Conservation (phyloP, 2,113 vertebrate species). For the Equus przewalskii region DNA sequence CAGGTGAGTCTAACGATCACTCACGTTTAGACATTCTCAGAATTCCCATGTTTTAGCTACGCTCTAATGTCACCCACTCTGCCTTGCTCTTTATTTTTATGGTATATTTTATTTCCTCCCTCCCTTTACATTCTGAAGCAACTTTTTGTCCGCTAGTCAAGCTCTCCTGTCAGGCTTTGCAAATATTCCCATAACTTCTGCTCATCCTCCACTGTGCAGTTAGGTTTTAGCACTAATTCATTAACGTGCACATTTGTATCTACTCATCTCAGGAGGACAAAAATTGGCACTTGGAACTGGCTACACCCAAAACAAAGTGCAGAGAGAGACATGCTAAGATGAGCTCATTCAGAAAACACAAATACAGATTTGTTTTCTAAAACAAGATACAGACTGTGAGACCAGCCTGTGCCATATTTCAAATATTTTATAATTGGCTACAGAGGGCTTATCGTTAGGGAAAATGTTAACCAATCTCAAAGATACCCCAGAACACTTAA, state of each 20-base stretch:
- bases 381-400: not conserved
- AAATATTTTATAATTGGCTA: not conserved
- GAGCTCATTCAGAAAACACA: not conserved
- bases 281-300: not conserved
- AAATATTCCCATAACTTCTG: not conserved
- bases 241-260: not conserved
- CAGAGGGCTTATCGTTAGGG: not conserved
- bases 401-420: not conserved
- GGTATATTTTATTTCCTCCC: not conserved
- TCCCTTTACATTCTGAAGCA: not conserved
- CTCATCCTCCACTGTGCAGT: not conserved
- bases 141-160: not conserved
- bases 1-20: not conserved
- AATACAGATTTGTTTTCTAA: not conserved
- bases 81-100: not conserved
- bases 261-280: not conserved
- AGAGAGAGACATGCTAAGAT: not conserved
- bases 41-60: not conserved
- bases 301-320: not conserved
- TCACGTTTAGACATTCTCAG: not conserved
- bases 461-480: not conserved
- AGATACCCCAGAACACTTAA: not conserved
- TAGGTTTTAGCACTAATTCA: not conserved
- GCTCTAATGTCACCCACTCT: not conserved
- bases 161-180: not conserved